Evolutionary conservation across 2,797 vertebrate species (phyloP).

Genomic region (Gadopsis marmoratus): DNA sequence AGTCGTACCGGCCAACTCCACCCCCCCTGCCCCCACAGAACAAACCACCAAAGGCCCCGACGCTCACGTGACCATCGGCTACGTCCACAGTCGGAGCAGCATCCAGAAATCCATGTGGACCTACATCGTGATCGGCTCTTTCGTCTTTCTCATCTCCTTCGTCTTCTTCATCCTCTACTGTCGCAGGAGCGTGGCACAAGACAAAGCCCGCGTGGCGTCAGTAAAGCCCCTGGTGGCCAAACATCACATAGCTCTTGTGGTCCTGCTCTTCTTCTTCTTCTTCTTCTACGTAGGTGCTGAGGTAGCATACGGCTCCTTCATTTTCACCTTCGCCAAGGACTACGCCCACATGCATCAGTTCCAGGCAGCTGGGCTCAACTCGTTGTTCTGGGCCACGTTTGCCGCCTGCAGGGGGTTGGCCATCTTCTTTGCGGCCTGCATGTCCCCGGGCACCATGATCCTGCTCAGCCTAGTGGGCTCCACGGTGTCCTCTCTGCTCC

Average conservation of each 20-base stretch:
- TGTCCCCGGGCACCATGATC: constrained; percentile 91
- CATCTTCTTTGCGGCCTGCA: constrained; percentile 88
- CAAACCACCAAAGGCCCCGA: neutral
- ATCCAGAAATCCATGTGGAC: constrained; percentile 87
- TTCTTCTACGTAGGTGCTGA: constrained; percentile 94
- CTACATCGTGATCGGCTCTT: constrained; percentile 89
- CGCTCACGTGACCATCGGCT: accelerated
- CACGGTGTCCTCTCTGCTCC: constrained; percentile 82
- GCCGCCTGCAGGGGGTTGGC: constrained; percentile 88
- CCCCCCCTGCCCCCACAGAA: neutral
- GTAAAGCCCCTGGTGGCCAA: constrained; percentile 81
- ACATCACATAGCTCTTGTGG: constrained; percentile 86
- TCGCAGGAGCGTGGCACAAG: constrained; percentile 58
- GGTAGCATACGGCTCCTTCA: constrained; percentile 92
- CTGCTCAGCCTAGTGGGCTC: constrained; percentile 87
- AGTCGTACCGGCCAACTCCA: neutral
- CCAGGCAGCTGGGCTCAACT: constrained; percentile 90
- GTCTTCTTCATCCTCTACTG: constrained; percentile 87
- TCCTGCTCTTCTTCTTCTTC: constrained; percentile 92
- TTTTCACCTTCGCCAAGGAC: constrained; percentile 89
- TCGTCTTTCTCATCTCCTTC: constrained; percentile 84
- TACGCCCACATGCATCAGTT: constrained; percentile 81
- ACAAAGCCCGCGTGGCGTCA: constrained; percentile 59
- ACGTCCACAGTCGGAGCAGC: constrained; percentile 34
- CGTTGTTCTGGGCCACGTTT: constrained; percentile 93